Evolutionary conservation across 1,140 invertebrate species (phyloP), one percentile per base, ranked within the genome.

Genomic region (Musca domestica): DNA sequence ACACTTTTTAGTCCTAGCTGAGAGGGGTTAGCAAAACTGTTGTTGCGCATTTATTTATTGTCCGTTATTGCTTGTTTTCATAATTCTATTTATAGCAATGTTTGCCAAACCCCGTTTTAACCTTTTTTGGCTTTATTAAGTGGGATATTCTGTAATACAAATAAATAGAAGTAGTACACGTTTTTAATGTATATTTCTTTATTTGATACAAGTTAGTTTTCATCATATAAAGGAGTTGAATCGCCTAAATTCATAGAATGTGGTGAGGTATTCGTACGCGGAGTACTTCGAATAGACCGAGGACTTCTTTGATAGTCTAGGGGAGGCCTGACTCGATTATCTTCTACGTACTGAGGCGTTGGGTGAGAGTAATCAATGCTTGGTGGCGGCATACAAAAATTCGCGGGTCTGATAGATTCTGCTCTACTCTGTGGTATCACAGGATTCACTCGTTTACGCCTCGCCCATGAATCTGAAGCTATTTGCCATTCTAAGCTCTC

Each of bases 201-300:
- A 19, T 10, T 41, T 34, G n/a, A 65, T 70, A 54, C 54, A 49
- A 56, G 52, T 68, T 74, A 81, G 70, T 81, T 81, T 81, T 96
- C 95, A 78, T 96, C 95, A 81, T 95, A 95, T 1, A 96, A 82
- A 2, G 94, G 94, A 52, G 95, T 96, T 23, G 92, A 91, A 81
- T 95, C 94, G 64, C 94, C 94, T 4, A 95, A 83, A 20, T 92
- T 94, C 91, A 94, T 93, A 71, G 91, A 92, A 67, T 90, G 87
- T 61, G 92, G 92, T 74, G 91, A 93, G 70, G 91, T 92, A 81
- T 93, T 92, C 15, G 92, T 93, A 69, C 90, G 87, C 17, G 92
- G 92, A 15, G 92, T 94, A 27, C 90, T 92, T 27, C 88, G 84
- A 47, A 84, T 84, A 6, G 89, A 91, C 46, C 84, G 73, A 3